Conservation (phyloP, 2,113 vertebrate genomes). For the Athene cunicularia region DNA sequence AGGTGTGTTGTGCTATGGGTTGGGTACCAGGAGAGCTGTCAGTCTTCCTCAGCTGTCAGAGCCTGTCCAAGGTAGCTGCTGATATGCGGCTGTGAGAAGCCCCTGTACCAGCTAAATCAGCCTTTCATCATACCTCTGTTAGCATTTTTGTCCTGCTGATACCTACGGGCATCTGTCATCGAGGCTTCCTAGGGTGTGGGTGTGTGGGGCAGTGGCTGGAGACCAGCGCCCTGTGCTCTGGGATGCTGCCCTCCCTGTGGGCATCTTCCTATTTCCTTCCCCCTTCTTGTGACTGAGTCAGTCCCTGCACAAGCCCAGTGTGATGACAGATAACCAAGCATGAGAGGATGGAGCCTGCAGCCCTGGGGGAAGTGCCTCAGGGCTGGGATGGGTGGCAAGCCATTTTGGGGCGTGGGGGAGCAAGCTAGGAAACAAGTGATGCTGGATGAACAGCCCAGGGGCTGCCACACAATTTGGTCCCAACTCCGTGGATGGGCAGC, state of each 20-base stretch:
- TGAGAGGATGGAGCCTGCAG: rapidly evolving
- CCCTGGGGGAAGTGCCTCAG: rapidly evolving
- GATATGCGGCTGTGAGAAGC: not conserved
- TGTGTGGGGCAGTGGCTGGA: not conserved
- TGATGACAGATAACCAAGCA: not conserved
- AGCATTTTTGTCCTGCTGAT: not conserved
- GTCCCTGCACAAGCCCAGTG: not conserved
- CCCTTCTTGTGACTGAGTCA: not conserved
- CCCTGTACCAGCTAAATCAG: not conserved
- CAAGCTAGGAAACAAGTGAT: not conserved
- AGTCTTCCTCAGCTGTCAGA: not conserved
- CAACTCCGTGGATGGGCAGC: not conserved
- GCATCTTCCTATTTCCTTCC: not conserved
- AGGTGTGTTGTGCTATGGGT: not conserved
- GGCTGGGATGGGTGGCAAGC: not conserved
- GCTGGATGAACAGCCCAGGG: rapidly evolving
- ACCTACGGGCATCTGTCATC: not conserved
- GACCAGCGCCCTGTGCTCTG: not conserved
- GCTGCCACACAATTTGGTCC: rapidly evolving
- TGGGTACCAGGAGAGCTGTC: not conserved
- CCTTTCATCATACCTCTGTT: not conserved
- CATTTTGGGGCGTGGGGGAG: not conserved
- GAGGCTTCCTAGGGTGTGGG: not conserved
- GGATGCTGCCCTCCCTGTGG: not conserved
- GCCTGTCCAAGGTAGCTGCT: not conserved